These are phyloP conservation scores for Aplysia californica DNA, from an alignment of 1,140 invertebrate species.

Conservation along the genomic window DNA sequence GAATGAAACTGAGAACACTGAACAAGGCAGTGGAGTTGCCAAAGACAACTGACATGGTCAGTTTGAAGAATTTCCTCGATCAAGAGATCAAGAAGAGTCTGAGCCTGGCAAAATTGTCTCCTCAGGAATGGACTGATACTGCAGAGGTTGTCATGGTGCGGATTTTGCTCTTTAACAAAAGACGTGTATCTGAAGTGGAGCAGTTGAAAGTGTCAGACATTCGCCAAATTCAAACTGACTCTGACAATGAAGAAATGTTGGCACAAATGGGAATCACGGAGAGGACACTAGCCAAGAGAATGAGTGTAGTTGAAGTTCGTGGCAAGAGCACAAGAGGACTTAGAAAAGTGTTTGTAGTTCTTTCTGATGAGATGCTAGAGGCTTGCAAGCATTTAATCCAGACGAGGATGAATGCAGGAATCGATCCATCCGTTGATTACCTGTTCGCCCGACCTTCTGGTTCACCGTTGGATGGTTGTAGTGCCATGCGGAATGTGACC, in stretches of 20 bases:
- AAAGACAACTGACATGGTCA: slow-evolving; percentile 18
- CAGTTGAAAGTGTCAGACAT: slow-evolving; percentile 28
- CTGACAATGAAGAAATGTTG: neutral
- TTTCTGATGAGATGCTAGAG: slow-evolving; percentile 21
- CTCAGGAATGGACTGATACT: neutral
- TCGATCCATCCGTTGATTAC: neutral
- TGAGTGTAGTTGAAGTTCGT: slow-evolving; percentile 29
- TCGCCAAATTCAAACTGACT: neutral
- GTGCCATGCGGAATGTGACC: neutral
- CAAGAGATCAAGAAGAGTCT: neutral
- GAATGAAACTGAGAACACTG: slow-evolving; percentile 4
- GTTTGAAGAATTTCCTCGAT: slow-evolving; percentile 1
- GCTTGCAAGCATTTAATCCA: neutral
- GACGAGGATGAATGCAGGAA: neutral
- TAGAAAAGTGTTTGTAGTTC: slow-evolving; percentile 32
- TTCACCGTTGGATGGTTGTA: neutral
- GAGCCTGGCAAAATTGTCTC: neutral
- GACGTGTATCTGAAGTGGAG: slow-evolving; percentile 23
- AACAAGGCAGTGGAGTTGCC: slow-evolving; percentile 18
- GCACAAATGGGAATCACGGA: neutral
- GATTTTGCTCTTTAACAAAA: slow-evolving; percentile 29
- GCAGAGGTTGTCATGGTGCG: slow-evolving; percentile 21
- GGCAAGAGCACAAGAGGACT: slow-evolving; percentile 32
- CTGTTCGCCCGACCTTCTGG: neutral
- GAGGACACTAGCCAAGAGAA: slow-evolving; percentile 18